A percentile compares a stretch with the other conserved stretches of the same genome.
Evolutionary conservation across 2,113 vertebrate genomes (phyloP).

Genomic region (Vireo altiloquus): DNA sequence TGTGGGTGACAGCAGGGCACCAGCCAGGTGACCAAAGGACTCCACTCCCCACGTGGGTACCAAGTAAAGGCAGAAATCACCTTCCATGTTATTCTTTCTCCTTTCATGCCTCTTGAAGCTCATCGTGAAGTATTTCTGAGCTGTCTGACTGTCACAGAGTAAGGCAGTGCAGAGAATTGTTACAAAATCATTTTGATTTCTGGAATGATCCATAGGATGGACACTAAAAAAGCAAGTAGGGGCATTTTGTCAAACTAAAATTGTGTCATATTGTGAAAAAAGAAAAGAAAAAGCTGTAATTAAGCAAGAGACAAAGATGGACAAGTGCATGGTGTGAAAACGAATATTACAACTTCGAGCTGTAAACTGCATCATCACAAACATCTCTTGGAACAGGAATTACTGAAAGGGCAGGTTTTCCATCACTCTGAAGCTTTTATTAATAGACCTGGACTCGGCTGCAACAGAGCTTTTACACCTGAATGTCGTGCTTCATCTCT

Average conservation of each 20-base stretch:
- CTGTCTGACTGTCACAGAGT: not conserved
- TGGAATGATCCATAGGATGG: not conserved
- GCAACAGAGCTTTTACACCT: not conserved
- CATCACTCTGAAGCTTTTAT: not conserved
- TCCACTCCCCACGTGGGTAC: fast-evolving
- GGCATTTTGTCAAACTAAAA: not conserved
- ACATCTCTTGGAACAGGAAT: not conserved
- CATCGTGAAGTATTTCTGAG: not conserved
- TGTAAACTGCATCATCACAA: not conserved
- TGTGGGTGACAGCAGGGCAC: not conserved
- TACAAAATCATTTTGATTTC: not conserved
- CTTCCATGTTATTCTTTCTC: not conserved
- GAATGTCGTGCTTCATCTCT: not conserved
- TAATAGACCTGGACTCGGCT: not conserved
- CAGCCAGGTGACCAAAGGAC: not conserved
- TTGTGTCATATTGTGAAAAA: fast-evolving
- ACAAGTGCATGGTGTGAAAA: not conserved
- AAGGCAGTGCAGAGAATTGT: not conserved
- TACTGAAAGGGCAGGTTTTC: not conserved
- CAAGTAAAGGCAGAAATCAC: not conserved
- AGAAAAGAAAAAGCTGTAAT: not conserved
- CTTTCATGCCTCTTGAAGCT: not conserved
- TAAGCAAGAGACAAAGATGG: not conserved
- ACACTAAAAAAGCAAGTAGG: not conserved
- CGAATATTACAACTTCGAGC: not conserved